phyloP scores from a whole-genome alignment of 2,113 vertebrate species.

The Pelecanus crispus region DNA sequence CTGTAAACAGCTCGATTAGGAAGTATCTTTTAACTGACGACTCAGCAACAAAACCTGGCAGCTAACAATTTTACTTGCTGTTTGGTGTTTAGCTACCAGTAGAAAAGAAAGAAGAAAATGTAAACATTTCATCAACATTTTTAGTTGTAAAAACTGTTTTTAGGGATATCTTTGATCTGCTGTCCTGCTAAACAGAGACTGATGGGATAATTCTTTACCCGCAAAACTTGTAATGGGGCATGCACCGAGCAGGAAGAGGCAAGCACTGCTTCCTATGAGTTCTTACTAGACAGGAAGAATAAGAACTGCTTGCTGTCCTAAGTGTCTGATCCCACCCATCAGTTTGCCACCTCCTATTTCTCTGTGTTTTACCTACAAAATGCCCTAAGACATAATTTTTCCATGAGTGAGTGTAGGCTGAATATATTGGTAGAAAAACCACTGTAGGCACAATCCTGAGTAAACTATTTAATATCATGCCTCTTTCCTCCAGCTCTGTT shows the following conservation, averaged over 20 bases:
- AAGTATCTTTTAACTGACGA: not conserved
- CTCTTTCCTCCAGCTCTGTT: not conserved
- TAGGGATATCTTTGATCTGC: not conserved
- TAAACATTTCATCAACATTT: not conserved
- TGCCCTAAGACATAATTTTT: not conserved
- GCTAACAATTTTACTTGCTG: not conserved
- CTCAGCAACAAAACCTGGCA: not conserved
- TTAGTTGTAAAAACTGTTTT: not conserved
- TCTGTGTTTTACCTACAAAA: not conserved
- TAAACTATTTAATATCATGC: not conserved
- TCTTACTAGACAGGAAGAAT: not conserved
- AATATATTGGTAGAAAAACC: not conserved
- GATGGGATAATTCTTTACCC: not conserved
- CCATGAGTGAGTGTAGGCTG: rapidly evolving
- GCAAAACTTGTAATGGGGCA: not conserved
- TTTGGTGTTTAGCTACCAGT: not conserved
- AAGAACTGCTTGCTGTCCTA: not conserved
- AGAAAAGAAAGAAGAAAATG: not conserved
- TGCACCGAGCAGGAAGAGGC: not conserved
- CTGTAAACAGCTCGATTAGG: not conserved
- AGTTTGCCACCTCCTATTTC: not conserved
- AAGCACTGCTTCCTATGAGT: not conserved
- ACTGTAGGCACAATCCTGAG: not conserved
- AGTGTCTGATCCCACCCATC: not conserved
- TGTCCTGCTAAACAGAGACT: not conserved